A percentile compares a stretch with the other conserved stretches of the same genome.
phyloP scores from a whole-genome alignment of 2,113 vertebrate species.

The Erythrolamprus reginae region DNA sequence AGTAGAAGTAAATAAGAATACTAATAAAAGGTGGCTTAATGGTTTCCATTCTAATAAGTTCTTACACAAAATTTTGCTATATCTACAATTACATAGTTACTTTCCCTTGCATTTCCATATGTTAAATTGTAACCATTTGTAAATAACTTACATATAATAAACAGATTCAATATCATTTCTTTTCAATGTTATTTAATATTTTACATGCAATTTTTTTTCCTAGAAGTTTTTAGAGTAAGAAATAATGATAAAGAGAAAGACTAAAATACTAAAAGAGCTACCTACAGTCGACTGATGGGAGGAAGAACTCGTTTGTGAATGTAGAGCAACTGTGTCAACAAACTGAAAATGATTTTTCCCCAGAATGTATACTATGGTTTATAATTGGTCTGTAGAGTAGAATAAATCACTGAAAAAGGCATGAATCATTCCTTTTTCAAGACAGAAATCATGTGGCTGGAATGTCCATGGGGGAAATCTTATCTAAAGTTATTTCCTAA shows the following conservation, averaged over 20 bases:
- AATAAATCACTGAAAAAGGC: neutral
- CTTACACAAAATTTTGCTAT: constrained; percentile 73
- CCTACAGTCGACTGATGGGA: constrained; percentile 23
- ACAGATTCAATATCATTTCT: constrained; percentile 63
- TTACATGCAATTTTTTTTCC: constrained; percentile 65
- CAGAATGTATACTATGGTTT: constrained; percentile 21
- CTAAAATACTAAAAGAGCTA: constrained; percentile 42
- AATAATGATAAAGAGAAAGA: constrained; percentile 71
- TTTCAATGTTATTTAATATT: constrained; percentile 68
- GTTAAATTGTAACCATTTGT: constrained; percentile 73
- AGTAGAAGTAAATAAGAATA: constrained; percentile 44
- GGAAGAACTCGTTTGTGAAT: constrained; percentile 26
- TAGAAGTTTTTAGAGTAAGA: constrained; percentile 58
- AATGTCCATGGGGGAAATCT: neutral
- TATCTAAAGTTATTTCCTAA: neutral
- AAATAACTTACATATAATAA: constrained; percentile 73
- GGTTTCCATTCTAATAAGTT: constrained; percentile 53
- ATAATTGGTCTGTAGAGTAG: neutral
- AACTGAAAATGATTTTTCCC: neutral
- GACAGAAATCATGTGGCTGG: neutral
- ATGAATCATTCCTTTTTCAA: neutral
- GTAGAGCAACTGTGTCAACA: constrained; percentile 30
- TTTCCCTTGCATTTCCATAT: constrained; percentile 72
- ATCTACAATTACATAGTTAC: constrained; percentile 74
- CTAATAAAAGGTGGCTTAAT: constrained; percentile 41